Base-by-base conservation (phyloP, 1,140 invertebrate genomes). In the Contarinia nasturtii region DNA sequence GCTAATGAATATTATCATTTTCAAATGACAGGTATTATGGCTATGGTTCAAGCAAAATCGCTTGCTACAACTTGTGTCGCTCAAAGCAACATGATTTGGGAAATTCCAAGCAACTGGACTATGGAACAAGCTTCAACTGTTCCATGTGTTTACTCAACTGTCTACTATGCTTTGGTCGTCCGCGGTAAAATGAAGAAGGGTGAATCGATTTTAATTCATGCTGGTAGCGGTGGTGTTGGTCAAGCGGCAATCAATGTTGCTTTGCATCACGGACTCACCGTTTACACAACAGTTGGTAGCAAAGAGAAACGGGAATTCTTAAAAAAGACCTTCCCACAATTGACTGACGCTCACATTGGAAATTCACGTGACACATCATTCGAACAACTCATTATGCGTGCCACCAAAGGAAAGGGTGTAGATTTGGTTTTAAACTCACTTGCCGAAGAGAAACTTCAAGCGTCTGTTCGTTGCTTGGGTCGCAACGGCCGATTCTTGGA, bases 181-280 rank as follows among this genome's bases (percentile, higher is more conserved):
- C 73, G 93, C 53, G 93, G 91, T 37, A 66, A 75, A 50, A 76
- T 98, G 67, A 74, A 73, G 55, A 69, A 74, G 48, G 90, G 89
- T 2, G 87, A 97, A 56, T n/a, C n/a, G n/a, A n/a, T n/a, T n/a
- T n/a, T n/a, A n/a, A n/a, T n/a, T n/a, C n/a, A n/a, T n/a, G n/a
- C 93, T 47, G 93, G 93, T 51, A 84, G 86, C 53, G 94, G 93
- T 52, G 93, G 91, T 55, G 91, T 97, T 19, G 93, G 93, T 7
- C 88, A 93, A 68, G 92, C 92, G 7, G 88, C 91, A 50, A 96
- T 97, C 55, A 71, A 86, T 7, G 88, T 98, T 56, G 89, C 90
- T 22, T 67, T 96, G 7, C 75, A 82, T 57, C 76, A n/a, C n/a
- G n/a, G n/a, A n/a, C n/a, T n/a, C n/a, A n/a, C n/a, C n/a, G n/a